phyloP scores from a whole-genome alignment of 2,113 vertebrate species.

The Leptocoma aspasia region DNA sequence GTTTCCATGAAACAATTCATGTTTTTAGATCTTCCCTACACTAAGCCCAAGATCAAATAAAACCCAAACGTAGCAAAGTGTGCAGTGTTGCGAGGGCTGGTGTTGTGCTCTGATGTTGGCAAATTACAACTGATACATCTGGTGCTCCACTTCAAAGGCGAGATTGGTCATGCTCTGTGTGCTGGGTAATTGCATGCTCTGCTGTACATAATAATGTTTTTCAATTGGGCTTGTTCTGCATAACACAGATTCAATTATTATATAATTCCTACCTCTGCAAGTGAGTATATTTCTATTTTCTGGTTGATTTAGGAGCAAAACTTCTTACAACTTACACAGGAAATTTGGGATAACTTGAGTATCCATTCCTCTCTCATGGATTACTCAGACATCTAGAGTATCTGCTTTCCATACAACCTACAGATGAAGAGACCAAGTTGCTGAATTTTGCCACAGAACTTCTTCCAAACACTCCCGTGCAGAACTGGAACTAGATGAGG shows the following conservation, averaged over 20 bases:
- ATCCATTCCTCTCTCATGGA: background rate
- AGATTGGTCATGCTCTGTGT: slow-evolving; percentile 4
- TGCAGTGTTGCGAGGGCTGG: background rate
- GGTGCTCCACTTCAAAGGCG: background rate
- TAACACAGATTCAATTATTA: background rate
- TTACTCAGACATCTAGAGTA: background rate
- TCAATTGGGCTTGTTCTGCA: background rate
- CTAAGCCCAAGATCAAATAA: background rate
- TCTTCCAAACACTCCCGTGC: background rate
- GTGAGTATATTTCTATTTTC: background rate
- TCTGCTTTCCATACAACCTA: background rate
- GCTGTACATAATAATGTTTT: slow-evolving; percentile 11
- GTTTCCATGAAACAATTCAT: background rate
- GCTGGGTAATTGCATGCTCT: background rate
- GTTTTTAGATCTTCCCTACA: background rate
- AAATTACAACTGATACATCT: background rate
- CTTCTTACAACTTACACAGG: background rate
- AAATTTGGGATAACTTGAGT: background rate
- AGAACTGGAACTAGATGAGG: background rate
- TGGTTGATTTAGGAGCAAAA: background rate
- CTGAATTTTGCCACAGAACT: background rate
- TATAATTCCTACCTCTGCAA: background rate
- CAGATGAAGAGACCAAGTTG: background rate
- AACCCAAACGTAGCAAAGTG: background rate
- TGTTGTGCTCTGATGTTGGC: background rate